Evolutionary conservation across 2,888 invertebrate species (phyloP), one percentile per base, ranked within the genome.

Genomic region (Scaptomyza flava): DNA sequence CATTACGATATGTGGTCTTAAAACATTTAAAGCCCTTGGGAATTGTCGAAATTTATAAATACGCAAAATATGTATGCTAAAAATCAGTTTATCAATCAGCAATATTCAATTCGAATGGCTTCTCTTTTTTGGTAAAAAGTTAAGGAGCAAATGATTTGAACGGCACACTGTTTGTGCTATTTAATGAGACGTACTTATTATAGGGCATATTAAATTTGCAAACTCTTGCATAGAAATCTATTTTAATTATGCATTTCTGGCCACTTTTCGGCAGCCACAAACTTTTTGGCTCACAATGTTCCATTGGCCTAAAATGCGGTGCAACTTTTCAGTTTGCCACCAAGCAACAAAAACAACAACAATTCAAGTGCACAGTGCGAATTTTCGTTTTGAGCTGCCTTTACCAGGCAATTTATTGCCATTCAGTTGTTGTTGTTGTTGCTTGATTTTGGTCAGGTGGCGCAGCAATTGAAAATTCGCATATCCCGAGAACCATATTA

Each of bases 211-310:
- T 52, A 50, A 58, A 60, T 31, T 54, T 27, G 6, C 34, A 34
- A 54, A 59, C 61, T 59, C 71, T 46, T 60, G 57, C 67, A 60
- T 76, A 48, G 68, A 74, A 68, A 71, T 71, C 50, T 51, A 60
- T 67, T 71, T 67, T 60, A 76, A 71, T 76, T 71, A 67, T 74
- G 76, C 56, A 60, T 67, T 62, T 74, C 46, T 45, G 51, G 27
- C 30, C 47, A 61, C 36, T 60, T 64, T 56, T 30, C 38, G 67
- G 23, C 54, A 33, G 47, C 76, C 76, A 2, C 54, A 66, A 61
- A 61, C 20, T 52, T 43, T 59, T 42, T 12, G 27, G 53, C 42
- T 33, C n/a, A 6, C 61, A 60, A 34, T 34, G 30, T 36, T 45
- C 38, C 17, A 41, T 17, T 63, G 72, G 53, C 36, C 76, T 60